Percentiles rank a stretch among this genome's conserved stretches.
Evolutionary conservation across 2,797 vertebrate species (phyloP).

Genomic region (Gobionotothen gibberifrons): DNA sequence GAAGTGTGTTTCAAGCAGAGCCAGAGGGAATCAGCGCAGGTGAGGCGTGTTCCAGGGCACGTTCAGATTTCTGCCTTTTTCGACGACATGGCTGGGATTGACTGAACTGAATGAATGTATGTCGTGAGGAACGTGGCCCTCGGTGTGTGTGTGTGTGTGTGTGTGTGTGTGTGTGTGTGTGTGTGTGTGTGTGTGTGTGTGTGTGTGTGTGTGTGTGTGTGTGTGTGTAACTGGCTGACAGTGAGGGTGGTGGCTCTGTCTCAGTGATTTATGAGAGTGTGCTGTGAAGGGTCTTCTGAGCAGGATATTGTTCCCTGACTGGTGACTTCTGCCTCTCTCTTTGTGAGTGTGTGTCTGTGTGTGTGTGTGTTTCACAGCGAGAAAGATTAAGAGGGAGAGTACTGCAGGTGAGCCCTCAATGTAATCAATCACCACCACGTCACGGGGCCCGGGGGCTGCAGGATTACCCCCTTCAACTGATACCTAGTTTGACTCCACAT

Average conservation of each 20-base stretch:
- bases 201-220: constrained; percentile 30
- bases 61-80: constrained; percentile 63
- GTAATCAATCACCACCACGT: constrained; percentile 83
- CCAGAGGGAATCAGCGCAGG: constrained; percentile 65
- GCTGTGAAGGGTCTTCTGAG: constrained; percentile 84
- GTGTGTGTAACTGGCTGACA: constrained; percentile 77
- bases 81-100: constrained; percentile 53
- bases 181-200: constrained; percentile 46
- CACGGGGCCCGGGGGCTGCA: constrained; percentile 58
- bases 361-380: constrained; percentile 51
- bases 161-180: constrained; percentile 31
- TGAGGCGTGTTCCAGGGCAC: constrained; percentile 46
- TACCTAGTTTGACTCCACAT: constrained; percentile 60
- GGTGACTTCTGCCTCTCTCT: constrained; percentile 82
- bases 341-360: constrained; percentile 59
- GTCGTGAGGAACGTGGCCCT: constrained; percentile 44
- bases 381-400: constrained; percentile 78
- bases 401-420: constrained; percentile 83
- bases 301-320: constrained; percentile 88
- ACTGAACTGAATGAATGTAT: constrained; percentile 56
- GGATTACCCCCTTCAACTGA: constrained; percentile 69
- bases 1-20: constrained; percentile 65
- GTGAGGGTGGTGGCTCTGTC: constrained; percentile 86
- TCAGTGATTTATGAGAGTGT: constrained; percentile 88
- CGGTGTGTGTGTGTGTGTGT: constrained; percentile 31